These are phyloP conservation scores for Mirounga angustirostris DNA, from an alignment of 2,113 vertebrate species.

Conservation along the genomic window DNA sequence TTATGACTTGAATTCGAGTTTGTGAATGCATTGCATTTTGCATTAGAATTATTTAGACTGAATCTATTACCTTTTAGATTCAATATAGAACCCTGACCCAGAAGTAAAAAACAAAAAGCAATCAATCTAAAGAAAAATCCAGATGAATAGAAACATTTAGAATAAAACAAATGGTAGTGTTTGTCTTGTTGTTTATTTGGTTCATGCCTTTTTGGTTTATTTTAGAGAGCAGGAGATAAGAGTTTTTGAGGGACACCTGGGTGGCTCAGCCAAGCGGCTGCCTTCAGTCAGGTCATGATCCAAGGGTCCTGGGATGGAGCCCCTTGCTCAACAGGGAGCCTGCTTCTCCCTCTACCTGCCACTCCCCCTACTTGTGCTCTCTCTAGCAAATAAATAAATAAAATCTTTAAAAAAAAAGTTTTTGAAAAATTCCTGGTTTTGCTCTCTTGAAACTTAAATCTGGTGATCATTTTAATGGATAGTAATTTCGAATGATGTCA, in stretches of 20 bases:
- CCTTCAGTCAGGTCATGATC: too few species aligned
- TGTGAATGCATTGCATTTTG: conserved; percentile 28
- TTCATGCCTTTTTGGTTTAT: conserved; percentile 8
- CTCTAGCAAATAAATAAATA: too few species aligned
- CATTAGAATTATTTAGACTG: neutral
- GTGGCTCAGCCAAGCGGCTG: too few species aligned
- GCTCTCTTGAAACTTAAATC: conserved; percentile 38
- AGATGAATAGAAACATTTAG: conserved; percentile 12
- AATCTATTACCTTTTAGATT: neutral
- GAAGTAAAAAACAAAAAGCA: neutral
- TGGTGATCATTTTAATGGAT: neutral
- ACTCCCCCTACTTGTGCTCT: too few species aligned
- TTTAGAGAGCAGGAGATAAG: neutral
- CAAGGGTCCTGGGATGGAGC: too few species aligned
- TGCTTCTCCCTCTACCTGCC: too few species aligned
- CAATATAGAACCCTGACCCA: neutral
- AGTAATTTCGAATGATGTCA: conserved; percentile 9
- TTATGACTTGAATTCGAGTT: neutral
- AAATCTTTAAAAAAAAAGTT: neutral
- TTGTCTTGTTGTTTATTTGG: neutral
- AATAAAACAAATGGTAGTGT: conserved; percentile 12
- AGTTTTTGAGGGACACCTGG: neutral
- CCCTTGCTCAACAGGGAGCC: too few species aligned
- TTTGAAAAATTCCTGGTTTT: neutral
- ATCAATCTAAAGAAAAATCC: conserved; percentile 7